phyloP scores from a whole-genome alignment of 2,797 vertebrate species.

The Danionella dracula region DNA sequence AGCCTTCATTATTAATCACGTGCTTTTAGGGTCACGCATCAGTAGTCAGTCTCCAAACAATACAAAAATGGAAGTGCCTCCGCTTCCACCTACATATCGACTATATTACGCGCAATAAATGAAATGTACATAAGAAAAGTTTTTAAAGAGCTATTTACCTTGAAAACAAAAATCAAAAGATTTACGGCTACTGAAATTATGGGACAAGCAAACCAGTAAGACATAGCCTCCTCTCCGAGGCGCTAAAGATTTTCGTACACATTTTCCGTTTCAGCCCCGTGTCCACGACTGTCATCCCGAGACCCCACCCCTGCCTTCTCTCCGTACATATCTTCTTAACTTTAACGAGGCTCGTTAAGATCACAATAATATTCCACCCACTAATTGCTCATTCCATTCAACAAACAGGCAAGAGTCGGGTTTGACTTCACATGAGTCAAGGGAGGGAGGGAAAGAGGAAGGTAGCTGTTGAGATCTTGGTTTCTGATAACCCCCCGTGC shows the following conservation, averaged over 20 bases:
- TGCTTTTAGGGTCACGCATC: too few species aligned
- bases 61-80: too few species aligned
- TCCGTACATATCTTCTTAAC: slow-evolving; percentile 79
- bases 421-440: slow-evolving; percentile 81
- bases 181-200: background rate
- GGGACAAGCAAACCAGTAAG: background rate
- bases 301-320: slow-evolving; percentile 64
- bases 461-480: slow-evolving; percentile 74
- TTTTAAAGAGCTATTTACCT: too few species aligned
- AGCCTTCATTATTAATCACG: too few species aligned
- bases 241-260: slow-evolving; percentile 61
- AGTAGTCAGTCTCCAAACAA: too few species aligned
- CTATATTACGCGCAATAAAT: too few species aligned
- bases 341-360: slow-evolving; percentile 85
- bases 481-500: slow-evolving; percentile 77
- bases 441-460: slow-evolving; percentile 74
- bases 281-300: slow-evolving; percentile 67
- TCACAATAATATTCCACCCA: slow-evolving; percentile 87
- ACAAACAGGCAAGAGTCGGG: slow-evolving; percentile 80
- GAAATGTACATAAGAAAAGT: too few species aligned
- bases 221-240: background rate
- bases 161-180: background rate
- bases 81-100: too few species aligned
- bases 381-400: slow-evolving; percentile 94
- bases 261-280: slow-evolving; percentile 68